Percentiles rank a stretch among this genome's conserved stretches.
Evolutionary conservation across 2,888 invertebrate genomes (phyloP).

Genomic region (Cremastobaeus sp.): DNA sequence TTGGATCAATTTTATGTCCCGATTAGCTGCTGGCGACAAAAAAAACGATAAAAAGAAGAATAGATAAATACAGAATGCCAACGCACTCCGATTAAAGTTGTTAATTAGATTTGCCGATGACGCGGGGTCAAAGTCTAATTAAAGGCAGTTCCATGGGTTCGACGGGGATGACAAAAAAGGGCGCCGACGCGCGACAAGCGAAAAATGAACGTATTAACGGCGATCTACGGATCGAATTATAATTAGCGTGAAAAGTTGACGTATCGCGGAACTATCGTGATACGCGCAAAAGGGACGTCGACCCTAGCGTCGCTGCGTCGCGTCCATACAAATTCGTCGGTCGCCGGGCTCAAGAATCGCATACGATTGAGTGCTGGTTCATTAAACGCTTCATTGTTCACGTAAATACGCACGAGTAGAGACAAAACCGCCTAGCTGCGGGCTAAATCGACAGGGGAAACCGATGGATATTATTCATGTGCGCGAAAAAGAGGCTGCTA

Average conservation of each 20-base stretch:
- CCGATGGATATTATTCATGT: slow-evolving; percentile 50
- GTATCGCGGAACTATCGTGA: slow-evolving; percentile 24
- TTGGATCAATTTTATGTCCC: no score
- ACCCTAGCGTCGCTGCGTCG: slow-evolving; percentile 36
- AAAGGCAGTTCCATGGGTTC: slow-evolving; percentile 13
- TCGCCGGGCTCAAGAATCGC: slow-evolving; percentile 53
- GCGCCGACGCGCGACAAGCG: no score
- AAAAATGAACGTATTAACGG: slow-evolving; percentile 30
- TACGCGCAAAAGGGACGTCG: slow-evolving; percentile 39
- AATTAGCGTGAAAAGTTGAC: slow-evolving; percentile 41
- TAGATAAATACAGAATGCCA: no score
- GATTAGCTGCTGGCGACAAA: no score
- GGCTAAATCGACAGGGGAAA: slow-evolving; percentile 54
- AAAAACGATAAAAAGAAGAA: no score
- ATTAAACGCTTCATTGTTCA: slow-evolving; percentile 67
- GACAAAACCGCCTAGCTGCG: slow-evolving; percentile 56
- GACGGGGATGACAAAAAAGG: slow-evolving; percentile 20
- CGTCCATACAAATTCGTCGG: slow-evolving; percentile 45
- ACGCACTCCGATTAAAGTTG: no score
- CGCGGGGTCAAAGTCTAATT: slow-evolving; percentile 10
- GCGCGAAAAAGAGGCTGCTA: slow-evolving; percentile 52
- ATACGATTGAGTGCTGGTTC: slow-evolving; percentile 59
- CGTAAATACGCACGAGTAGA: slow-evolving; percentile 55
- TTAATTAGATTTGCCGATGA: slow-evolving; percentile 9
- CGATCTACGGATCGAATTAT: slow-evolving; percentile 17